Evolutionary conservation across 2,797 vertebrate genomes (phyloP), one percentile per base, ranked within the genome.

Genomic region (Intellagama lesueurii): DNA sequence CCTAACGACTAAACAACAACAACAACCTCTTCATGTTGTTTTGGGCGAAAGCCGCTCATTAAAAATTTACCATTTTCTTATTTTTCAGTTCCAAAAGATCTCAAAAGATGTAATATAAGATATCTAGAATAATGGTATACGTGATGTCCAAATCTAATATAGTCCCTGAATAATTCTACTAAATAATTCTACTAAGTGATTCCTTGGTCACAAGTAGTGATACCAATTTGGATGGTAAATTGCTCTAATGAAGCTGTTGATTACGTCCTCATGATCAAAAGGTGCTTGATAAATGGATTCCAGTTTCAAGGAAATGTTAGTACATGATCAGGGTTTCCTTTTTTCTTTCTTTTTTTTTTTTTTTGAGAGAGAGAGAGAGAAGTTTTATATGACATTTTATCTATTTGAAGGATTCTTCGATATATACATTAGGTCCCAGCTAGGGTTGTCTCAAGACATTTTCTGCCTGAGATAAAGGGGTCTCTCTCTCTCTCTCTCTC

Each of bases 121-220:
- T 85, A 19, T 35, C 60, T 68, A 66, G 70, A 52, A 89, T 35
- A 30, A 75, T n/a, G 68, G 19, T 49, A 5, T 81, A 26, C 70
- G 32, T 35, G 8, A 19, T 81, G 9, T 32, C 19, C 40, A 64
- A 88, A 24, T 83, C 22, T 52, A 40, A 83, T 68, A 28, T n/a
- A 64, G 60, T 64, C 19, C 12, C 60, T 19, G 17, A 17, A 64
- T 64, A 22, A 64, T 79, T 79, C 16, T n/a, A 49, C 47, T 68
- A 85, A 32, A 85, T 30, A 72, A 85, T 73, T 78, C 30, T 89
- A 30, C 76, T 44, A 49, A 73, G 32, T 72, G 64, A 22, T 81
- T 64, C 24, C 70, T 80, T 77, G 32, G 28, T 83, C n/a, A 24
- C 69, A 40, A 47, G 22, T n/a, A 30, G 69, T 35, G 75, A 32